Evolutionary conservation across 2,113 vertebrate species (phyloP), one percentile per base, ranked within the genome.

Genomic region (Nothocercus julius): DNA sequence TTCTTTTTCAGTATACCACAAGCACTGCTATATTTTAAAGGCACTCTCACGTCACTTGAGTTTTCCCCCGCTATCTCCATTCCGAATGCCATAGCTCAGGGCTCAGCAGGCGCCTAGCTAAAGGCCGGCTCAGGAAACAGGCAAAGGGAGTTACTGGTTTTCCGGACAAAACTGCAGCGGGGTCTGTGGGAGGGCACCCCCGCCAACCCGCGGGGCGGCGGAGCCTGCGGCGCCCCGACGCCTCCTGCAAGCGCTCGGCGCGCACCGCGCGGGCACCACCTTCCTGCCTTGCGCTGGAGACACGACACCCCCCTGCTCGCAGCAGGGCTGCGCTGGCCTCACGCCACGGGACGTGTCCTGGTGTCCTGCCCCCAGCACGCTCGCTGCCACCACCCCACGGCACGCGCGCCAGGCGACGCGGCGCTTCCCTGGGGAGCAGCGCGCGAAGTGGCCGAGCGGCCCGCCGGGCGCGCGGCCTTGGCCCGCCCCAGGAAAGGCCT

Each of bases 391-490:
- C 1, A 2, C 4, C 3, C 58, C 3, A 27, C 0, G 1, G 34
- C 13, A 34, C 30, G 25, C 13, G 45, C 66, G 44, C 5, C 27
- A 12, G 38, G 86, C 40, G 28, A 85, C 49, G 32, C 0, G 42
- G 56, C 56, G 58, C 64, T 5, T 34, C 67, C 32, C 74, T 3
- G 2, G 47, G 40, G 49, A 47, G 32, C 51, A 72, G 81, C 0
- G 1, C 0, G 0, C 0, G 0, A 44, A 30, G 0, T 9, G 30
- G 70, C 62, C 42, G 53, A n/a, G 54, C 15, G 34, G n/a, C 22
- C 30, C 44, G 24, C 16, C 0, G 5, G 11, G 4, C 11, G 16
- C 34, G 64, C 0, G 0, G 18, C 8, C 54, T 30, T 1, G 7
- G 54, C 32, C 28, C 38, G n/a, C 36, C 47, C 51, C 34, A 85